phyloP scores from a whole-genome alignment of 2,888 invertebrate species.

The Gisinianus flammeolus region DNA sequence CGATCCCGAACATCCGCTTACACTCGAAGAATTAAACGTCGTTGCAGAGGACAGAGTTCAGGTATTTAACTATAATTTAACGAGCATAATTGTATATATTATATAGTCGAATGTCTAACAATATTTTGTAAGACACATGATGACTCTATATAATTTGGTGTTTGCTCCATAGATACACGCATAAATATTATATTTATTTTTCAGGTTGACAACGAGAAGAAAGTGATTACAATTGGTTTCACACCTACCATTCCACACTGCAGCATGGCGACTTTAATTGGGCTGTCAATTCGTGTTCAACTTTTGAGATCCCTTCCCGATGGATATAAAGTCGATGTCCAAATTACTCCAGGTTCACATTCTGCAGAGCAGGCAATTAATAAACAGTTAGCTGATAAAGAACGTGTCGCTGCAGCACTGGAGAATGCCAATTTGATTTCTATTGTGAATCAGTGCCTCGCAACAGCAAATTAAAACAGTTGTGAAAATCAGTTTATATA shows the following conservation, averaged over 20 bases:
- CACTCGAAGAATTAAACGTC: slow-evolving; percentile 92
- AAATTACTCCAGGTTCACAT: slow-evolving; percentile 91
- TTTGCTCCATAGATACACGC: slow-evolving; percentile 36
- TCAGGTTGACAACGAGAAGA: slow-evolving; percentile 75
- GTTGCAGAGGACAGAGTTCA: slow-evolving; percentile 81
- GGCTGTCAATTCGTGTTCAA: slow-evolving; percentile 91
- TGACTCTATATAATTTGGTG: neutral
- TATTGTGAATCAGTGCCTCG: slow-evolving; percentile 92
- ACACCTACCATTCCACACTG: slow-evolving; percentile 99
- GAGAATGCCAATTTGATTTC: slow-evolving; percentile 90
- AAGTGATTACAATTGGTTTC: slow-evolving; percentile 77
- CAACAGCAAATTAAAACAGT: no score
- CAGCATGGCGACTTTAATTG: slow-evolving; percentile 95
- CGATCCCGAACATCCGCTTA: slow-evolving; percentile 97
- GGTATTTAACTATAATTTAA: slow-evolving; percentile 59
- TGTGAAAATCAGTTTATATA: no score
- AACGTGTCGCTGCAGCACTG: slow-evolving; percentile 94
- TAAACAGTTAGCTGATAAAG: slow-evolving; percentile 97
- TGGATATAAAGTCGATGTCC: slow-evolving; percentile 84
- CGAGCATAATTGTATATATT: no score
- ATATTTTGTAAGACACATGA: neutral
- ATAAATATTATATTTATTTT: neutral
- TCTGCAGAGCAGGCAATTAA: slow-evolving; percentile 91
- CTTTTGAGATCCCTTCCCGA: slow-evolving; percentile 82
- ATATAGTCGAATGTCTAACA: no score